Percentiles rank a stretch among this genome's conserved stretches.
Conservation (phyloP, 2,888 invertebrate species). For the Diplazon laetatorius region DNA sequence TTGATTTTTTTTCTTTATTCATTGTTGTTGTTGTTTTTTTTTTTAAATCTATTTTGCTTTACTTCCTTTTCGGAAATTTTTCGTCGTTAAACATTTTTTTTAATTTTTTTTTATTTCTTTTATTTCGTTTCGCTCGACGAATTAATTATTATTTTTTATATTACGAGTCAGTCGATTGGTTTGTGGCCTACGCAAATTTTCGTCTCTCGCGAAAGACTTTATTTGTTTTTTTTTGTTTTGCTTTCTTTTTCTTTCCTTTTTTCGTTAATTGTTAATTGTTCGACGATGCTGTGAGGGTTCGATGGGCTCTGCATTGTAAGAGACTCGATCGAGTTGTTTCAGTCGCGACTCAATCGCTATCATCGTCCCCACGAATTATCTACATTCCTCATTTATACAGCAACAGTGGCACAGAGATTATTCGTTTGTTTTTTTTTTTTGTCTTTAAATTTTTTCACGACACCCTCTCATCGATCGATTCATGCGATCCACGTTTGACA, state of each 20-base stretch:
- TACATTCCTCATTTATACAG: conserved; percentile 30
- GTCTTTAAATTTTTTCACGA: no score
- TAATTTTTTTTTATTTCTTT: no score
- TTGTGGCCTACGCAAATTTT: conserved; percentile 61
- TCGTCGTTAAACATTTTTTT: conserved; percentile 39
- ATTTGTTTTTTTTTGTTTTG: no score
- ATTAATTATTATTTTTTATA: conserved; percentile 40
- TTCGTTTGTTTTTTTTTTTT: no score
- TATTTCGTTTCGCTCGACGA: conserved; percentile 40
- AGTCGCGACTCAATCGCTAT: no score
- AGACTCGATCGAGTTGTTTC: no score
- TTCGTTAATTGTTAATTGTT: no score
- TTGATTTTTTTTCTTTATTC: conserved; percentile 64
- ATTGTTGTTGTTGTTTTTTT: conserved; percentile 49
- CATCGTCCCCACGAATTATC: not conserved
- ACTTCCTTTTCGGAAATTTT: no score
- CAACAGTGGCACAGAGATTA: conserved; percentile 54
- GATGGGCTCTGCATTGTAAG: no score
- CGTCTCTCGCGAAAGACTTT: conserved; percentile 55
- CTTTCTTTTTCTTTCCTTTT: conserved; percentile 24
- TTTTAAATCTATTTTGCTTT: conserved; percentile 47
- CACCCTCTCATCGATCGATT: conserved; percentile 34
- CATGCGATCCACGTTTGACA: conserved; percentile 20
- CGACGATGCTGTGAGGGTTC: no score
- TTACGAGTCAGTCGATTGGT: conserved; percentile 55